Percentiles rank a stretch among this genome's conserved stretches.
Conservation (phyloP, 53 echinoderm and acorn worm species). For the Paracentrotus lividus region DNA sequence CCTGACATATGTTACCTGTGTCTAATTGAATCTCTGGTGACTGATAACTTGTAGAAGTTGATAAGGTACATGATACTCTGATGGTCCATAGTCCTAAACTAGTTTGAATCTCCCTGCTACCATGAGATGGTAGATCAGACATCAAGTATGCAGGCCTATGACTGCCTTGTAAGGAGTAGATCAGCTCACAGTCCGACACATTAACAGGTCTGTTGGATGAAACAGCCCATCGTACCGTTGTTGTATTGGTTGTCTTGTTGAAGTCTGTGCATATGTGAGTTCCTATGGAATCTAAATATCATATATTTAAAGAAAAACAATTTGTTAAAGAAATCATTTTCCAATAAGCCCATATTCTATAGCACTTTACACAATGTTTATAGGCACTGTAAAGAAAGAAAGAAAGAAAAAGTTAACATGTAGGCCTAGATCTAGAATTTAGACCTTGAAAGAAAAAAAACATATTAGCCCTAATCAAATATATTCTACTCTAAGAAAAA, state of each 20-base stretch:
- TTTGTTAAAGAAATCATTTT: neutral
- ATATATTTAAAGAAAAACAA: neutral
- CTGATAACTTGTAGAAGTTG: neutral
- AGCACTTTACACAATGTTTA: too few species aligned
- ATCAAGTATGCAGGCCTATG: neutral
- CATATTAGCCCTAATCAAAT: too few species aligned
- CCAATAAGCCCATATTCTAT: too few species aligned
- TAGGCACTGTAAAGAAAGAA: too few species aligned
- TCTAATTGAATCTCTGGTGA: conserved; percentile 5
- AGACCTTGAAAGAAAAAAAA: too few species aligned
- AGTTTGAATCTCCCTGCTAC: neutral
- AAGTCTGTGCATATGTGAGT: conserved; percentile 61
- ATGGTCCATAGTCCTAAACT: conserved; percentile 26
- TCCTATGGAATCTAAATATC: conserved; percentile 19
- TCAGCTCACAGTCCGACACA: conserved; percentile 28
- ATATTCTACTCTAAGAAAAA: too few species aligned
- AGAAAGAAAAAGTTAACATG: too few species aligned
- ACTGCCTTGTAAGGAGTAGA: neutral
- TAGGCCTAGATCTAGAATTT: too few species aligned
- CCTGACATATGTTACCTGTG: neutral
- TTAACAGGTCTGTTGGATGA: conserved; percentile 14
- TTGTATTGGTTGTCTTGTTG: conserved; percentile 19
- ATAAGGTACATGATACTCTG: conserved; percentile 7
- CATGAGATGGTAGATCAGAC: conserved; percentile 21
- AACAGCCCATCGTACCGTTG: conserved; percentile 35